A percentile compares a stretch with the other conserved stretches of the same genome.
These are phyloP conservation scores for Bombus turneri DNA, from an alignment of 1,140 invertebrate genomes.

Conservation along the genomic window DNA sequence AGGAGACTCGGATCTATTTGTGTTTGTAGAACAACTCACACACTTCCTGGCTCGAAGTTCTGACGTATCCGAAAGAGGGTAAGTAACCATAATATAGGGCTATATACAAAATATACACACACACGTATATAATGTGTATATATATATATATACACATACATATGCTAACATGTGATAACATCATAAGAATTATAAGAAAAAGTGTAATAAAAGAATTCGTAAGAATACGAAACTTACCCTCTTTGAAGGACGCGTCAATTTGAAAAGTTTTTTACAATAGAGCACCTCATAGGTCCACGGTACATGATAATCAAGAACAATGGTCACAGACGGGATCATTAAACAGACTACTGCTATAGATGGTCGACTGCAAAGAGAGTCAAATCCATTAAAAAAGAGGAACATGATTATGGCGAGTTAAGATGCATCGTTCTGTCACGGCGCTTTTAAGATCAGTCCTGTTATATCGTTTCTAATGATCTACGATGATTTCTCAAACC, in stretches of 20 bases:
- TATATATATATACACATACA: neutral
- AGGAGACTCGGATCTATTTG: constrained; percentile 59
- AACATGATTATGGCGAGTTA: constrained; percentile 38
- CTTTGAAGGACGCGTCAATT: constrained; percentile 62
- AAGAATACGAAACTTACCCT: constrained; percentile 46
- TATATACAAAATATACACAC: constrained; percentile 38
- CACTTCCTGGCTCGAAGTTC: constrained; percentile 55
- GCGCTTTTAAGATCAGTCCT: neutral
- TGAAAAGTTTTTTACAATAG: constrained; percentile 61
- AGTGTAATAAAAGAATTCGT: constrained; percentile 11
- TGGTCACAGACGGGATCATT: constrained; percentile 53
- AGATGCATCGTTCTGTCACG: constrained; percentile 49
- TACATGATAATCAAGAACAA: constrained; percentile 55
- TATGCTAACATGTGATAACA: constrained; percentile 29
- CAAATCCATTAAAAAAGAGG: constrained; percentile 45
- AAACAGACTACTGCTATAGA: constrained; percentile 58
- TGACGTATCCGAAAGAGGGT: constrained; percentile 62
- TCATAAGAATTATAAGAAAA: constrained; percentile 11
- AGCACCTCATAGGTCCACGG: constrained; percentile 49
- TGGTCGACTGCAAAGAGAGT: constrained; percentile 55
- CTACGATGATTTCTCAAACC: neutral
- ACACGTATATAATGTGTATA: neutral
- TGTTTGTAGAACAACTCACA: constrained; percentile 39
- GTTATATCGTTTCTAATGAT: neutral
- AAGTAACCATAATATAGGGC: constrained; percentile 33